These are phyloP conservation scores for Atrichornis clamosus DNA, from an alignment of 2,113 vertebrate genomes.

Conservation along the genomic window DNA sequence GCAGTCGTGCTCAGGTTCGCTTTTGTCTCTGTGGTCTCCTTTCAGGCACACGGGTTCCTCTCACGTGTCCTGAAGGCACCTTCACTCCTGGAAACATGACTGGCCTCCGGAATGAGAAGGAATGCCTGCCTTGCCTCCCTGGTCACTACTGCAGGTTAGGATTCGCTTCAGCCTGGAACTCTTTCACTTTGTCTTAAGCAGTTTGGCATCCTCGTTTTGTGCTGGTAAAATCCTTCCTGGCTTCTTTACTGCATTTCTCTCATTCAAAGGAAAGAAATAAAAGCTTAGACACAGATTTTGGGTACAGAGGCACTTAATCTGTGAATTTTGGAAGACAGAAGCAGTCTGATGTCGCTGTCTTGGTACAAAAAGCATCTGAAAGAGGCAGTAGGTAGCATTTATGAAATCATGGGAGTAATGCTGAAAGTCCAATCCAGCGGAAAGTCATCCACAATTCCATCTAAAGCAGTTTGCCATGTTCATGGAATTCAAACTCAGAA, in stretches of 20 bases:
- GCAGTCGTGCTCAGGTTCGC: fast-evolving
- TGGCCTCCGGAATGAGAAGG: slow-evolving; percentile 79
- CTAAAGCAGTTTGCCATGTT: neutral
- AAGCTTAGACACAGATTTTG: neutral
- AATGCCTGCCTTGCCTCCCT: slow-evolving; percentile 83
- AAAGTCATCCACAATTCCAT: neutral
- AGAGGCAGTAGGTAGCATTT: neutral
- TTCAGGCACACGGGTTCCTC: slow-evolving; percentile 80
- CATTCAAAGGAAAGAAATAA: neutral
- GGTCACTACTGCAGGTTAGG: slow-evolving; percentile 87
- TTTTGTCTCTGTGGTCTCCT: neutral
- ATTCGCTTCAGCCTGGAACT: neutral
- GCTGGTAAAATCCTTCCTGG: neutral
- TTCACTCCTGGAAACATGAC: slow-evolving; percentile 71
- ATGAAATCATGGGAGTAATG: neutral
- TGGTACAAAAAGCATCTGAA: neutral
- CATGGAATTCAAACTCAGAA: neutral
- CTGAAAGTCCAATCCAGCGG: neutral
- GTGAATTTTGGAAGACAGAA: neutral
- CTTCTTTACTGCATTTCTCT: neutral
- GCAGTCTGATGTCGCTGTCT: fast-evolving
- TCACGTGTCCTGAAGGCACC: slow-evolving; percentile 84
- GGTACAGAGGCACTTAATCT: neutral
- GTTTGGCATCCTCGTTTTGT: neutral
- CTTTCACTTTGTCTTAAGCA: neutral